These are phyloP conservation scores for Spatulosminthurus flaviceps DNA, from an alignment of 2,888 invertebrate genomes.

Conservation along the genomic window DNA sequence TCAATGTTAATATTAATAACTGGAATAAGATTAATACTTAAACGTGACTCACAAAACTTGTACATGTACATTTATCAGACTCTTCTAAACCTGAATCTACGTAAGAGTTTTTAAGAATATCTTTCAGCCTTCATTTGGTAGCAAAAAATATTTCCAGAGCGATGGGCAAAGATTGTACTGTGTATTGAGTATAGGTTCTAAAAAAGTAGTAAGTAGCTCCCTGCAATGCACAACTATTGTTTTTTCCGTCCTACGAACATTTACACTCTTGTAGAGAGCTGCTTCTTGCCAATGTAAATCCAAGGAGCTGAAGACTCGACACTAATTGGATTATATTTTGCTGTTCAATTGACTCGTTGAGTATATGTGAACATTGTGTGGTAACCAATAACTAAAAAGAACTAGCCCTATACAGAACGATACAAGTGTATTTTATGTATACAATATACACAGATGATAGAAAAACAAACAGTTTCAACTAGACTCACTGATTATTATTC, in stretches of 20 bases:
- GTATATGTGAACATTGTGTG: slow-evolving; percentile 10
- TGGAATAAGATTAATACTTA: neutral
- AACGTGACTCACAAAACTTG: neutral
- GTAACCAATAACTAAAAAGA: slow-evolving; percentile 13
- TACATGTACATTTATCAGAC: neutral
- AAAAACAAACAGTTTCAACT: neutral
- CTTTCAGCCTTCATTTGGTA: no score
- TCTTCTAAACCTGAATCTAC: no score
- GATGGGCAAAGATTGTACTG: no score
- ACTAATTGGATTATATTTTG: slow-evolving; percentile 35
- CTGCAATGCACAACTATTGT: neutral
- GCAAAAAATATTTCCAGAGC: neutral
- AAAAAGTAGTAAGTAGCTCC: neutral
- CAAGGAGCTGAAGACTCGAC: slow-evolving; percentile 7
- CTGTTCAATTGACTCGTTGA: slow-evolving; percentile 34
- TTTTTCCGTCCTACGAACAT: neutral
- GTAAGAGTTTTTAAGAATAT: no score
- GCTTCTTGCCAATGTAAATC: neutral
- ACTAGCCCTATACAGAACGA: neutral
- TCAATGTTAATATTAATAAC: slow-evolving; percentile 1
- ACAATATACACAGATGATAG: neutral
- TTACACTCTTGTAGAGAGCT: no score
- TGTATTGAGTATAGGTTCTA: neutral
- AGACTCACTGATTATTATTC: neutral
- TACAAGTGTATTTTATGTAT: neutral